Percentiles rank a stretch among this genome's conserved stretches.
These are phyloP conservation scores for Halichondria panicea DNA, from an alignment of 37 sponge, comb jelly and placozoan species.

Conservation along the genomic window DNA sequence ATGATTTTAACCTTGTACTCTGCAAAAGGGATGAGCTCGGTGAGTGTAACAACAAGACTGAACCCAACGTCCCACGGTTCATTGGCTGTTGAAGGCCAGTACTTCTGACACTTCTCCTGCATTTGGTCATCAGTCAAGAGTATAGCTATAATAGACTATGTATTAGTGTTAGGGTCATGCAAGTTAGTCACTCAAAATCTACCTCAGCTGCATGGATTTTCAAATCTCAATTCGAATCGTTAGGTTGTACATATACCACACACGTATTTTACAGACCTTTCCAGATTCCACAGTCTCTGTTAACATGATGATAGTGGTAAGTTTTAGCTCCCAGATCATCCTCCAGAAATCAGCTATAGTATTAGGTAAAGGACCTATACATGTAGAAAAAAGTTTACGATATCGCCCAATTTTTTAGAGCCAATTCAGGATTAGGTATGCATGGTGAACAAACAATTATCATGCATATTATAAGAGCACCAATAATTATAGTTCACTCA, in stretches of 20 bases:
- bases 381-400: neutral
- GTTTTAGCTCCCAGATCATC: slow-evolving; percentile 57
- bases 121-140: no score
- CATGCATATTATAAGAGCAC: neutral
- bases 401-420: no score
- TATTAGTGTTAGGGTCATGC: no score
- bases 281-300: slow-evolving; percentile 62
- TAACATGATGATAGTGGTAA: slow-evolving; percentile 67
- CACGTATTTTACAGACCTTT: slow-evolving; percentile 21
- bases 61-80: slow-evolving; percentile 23
- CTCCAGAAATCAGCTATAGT: slow-evolving; percentile 68
- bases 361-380: slow-evolving; percentile 50
- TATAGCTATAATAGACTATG: no score
- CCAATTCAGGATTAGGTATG: no score
- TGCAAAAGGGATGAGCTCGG: slow-evolving; percentile 36
- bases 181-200: no score
- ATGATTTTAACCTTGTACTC: slow-evolving; percentile 67
- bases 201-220: no score
- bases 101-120: slow-evolving; percentile 78
- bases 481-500: slow-evolving; percentile 3
- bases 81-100: slow-evolving; percentile 65
- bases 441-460: no score
- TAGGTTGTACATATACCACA: neutral
- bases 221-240: neutral
- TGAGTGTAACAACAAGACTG: slow-evolving; percentile 54